Percentiles rank a stretch among this genome's conserved stretches.
Conservation (phyloP, 1,140 invertebrate genomes). For the Anoplolepis gracilipes region DNA sequence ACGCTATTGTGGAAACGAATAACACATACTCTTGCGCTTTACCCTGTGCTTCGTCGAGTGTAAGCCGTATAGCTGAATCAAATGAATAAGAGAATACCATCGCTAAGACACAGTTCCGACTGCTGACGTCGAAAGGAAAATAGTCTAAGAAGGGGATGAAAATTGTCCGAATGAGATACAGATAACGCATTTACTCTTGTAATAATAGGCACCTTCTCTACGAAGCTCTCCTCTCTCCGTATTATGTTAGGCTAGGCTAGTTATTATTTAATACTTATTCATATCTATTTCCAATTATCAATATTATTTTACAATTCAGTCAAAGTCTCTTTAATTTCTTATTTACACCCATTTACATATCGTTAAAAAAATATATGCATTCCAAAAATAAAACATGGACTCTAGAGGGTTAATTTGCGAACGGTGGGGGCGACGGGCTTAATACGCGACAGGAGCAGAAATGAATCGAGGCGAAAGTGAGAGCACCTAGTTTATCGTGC, state of each 20-base stretch:
- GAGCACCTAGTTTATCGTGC: conserved; percentile 34
- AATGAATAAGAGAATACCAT: conserved; percentile 81
- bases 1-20: conserved; percentile 83
- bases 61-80: conserved; percentile 80
- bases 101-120: conserved; percentile 71
- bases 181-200: conserved; percentile 6
- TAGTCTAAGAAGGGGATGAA: conserved; percentile 32
- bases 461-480: conserved; percentile 54
- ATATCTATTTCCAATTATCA: not conserved
- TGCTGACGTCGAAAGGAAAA: conserved; percentile 31
- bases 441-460: conserved; percentile 32
- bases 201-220: not conserved
- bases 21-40: conserved; percentile 81
- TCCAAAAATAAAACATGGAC: not conserved
- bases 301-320: not conserved
- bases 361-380: not conserved
- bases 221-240: not conserved
- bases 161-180: conserved; percentile 3
- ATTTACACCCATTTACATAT: not conserved
- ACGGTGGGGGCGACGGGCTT: not conserved
- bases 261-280: not conserved
- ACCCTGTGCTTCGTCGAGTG: conserved; percentile 75
- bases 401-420: not conserved
- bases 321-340: conserved; percentile 3
- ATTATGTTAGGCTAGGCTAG: not conserved